These are phyloP conservation scores for Lutra lutra DNA, from an alignment of 2,797 vertebrate genomes.

Conservation along the genomic window DNA sequence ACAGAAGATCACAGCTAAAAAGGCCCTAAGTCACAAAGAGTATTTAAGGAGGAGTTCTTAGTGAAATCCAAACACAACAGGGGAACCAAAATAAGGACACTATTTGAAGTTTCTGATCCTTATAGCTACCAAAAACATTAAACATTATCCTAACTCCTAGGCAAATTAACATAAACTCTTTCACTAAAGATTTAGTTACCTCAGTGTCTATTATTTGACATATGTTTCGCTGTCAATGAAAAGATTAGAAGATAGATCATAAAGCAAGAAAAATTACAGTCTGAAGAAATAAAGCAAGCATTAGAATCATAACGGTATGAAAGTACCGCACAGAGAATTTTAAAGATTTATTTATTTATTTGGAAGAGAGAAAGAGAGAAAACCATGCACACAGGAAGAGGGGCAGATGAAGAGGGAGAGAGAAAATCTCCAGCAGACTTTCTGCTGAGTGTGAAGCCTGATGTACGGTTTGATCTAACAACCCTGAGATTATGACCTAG, in stretches of 20 bases:
- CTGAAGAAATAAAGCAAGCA: background rate
- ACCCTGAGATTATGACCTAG: background rate
- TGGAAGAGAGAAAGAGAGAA: background rate
- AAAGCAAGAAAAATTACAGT: background rate
- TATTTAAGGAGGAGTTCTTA: background rate
- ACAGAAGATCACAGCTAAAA: background rate
- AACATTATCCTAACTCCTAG: background rate
- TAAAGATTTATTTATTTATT: background rate
- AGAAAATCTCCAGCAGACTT: background rate
- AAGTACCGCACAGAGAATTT: background rate
- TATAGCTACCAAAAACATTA: background rate
- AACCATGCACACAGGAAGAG: background rate
- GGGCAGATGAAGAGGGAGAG: background rate
- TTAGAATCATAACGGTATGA: background rate
- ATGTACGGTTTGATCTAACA: background rate
- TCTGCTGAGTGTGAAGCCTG: background rate
- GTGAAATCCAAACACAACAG: background rate
- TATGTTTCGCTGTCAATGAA: background rate
- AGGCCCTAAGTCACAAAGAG: background rate
- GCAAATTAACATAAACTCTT: background rate
- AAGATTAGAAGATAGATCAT: background rate
- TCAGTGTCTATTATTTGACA: background rate
- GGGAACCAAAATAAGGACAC: background rate
- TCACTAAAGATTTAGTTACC: background rate
- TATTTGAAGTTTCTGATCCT: background rate